These are phyloP conservation scores for Hylaeus anthracinus DNA, from an alignment of 1,140 invertebrate species.

Conservation along the genomic window DNA sequence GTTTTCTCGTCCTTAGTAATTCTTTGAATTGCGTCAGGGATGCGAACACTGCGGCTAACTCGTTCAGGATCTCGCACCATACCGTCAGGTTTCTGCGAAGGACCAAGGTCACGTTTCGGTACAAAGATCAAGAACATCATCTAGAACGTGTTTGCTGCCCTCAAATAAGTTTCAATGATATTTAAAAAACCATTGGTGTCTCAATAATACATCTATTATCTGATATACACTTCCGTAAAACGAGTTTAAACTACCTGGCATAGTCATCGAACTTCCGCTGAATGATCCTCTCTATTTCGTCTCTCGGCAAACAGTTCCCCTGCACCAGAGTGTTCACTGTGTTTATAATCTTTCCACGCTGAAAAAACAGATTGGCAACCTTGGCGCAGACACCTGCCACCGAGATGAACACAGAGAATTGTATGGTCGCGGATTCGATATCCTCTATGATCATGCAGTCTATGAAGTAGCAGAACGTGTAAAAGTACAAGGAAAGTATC, in stretches of 20 bases:
- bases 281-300: conserved; percentile 43
- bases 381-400: conserved; percentile 49
- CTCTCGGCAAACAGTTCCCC: conserved; percentile 29
- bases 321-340: conserved; percentile 31
- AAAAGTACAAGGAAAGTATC: conserved; percentile 18
- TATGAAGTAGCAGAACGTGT: conserved; percentile 33
- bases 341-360: conserved; percentile 31
- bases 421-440: conserved; percentile 33
- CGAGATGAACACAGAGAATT: conserved; percentile 52
- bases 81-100: conserved; percentile 44
- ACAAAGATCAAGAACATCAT: too few species aligned
- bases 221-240: too few species aligned
- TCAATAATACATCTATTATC: too few species aligned
- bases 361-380: conserved; percentile 41
- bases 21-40: conserved; percentile 31
- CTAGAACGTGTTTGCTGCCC: too few species aligned
- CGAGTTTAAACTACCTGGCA: conserved; percentile 24
- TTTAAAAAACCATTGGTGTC: too few species aligned
- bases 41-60: conserved; percentile 37
- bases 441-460: conserved; percentile 36
- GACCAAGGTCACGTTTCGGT: too few species aligned
- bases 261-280: conserved; percentile 30
- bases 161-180: too few species aligned
- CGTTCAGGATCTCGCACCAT: conserved; percentile 58
- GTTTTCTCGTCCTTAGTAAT: conserved; percentile 1